Base-by-base conservation (phyloP, 2,797 vertebrate species). In the Enteromius argenteus region DNA sequence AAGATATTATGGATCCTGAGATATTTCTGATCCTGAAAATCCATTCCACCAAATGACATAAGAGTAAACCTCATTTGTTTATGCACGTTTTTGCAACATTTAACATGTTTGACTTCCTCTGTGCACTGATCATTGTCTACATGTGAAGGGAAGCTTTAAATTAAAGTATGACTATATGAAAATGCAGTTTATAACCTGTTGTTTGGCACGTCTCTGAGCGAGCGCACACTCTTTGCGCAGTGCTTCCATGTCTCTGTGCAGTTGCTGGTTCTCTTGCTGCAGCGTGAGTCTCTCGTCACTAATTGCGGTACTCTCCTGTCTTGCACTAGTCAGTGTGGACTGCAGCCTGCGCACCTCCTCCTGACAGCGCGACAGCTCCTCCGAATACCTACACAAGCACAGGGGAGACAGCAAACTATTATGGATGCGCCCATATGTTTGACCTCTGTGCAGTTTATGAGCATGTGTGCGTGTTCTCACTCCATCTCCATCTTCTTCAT, bases 211-310 rank as follows among this genome's bases (percentile, higher is more conserved):
- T 89, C 95, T 96, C 86, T 99, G 96, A 42, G 93, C 93, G 8
- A 97, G 93, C 35, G 89, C 32, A 5, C 92, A 92, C 67, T 93
- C 79, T 87, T 96, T 98, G 68, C 95, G 96, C 84, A 97, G 91
- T 66, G 94, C 92, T 3, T 97, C 97, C 80, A 95, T 95, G 89
- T 99, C 97, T 71, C 92, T 96, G 87, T 91, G 94, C 37, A 98
- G 87, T 80, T 96, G 94, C 87, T 96, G 92, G 90, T 96, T 98
- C 88, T 97, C 97, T 88, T 96, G 93, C 85, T 98, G 97, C 86
- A 99, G 95, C 85, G 94, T 95, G n/a, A 99, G 94, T 49, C 97
- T 94, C 86, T 99, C 95, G 77, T 99, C 97, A 51, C 97, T 97
- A 84, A 98, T 89, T 23, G 86, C 84, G 2, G 94, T 88, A 75